Evolutionary conservation across 2,888 invertebrate species (phyloP), one percentile per base, ranked within the genome.

Genomic region (Tetrapedia diversipes): DNA sequence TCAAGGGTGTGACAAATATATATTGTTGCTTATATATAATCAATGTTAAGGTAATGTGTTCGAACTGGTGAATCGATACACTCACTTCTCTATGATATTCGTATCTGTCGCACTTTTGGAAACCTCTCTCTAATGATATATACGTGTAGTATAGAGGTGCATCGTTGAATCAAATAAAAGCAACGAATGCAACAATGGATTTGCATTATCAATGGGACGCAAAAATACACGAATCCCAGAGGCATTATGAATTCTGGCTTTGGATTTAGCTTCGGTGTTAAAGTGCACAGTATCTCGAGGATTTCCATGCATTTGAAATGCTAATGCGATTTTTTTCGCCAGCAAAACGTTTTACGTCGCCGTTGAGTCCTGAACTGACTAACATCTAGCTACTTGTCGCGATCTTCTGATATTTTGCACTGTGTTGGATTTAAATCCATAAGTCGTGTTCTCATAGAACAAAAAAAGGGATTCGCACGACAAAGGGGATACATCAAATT

Each of bases 251-350:
- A 47, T 59, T 53, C n/a, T 47, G 14, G n/a, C 4, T 37, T 14
- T 14, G 22, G 27, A 4, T 22, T 41, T n/a, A 43, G 24, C 56
- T 59, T 59, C 11, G 8, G 66, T 34, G 41, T 53, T 57, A 66
- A 53, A 59, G 29, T 41, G 16, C 19, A 27, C 32, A 47, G 22
- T 49, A 3, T 22, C 7, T 11, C 22, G 29, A 16, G 24, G 27
- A 59, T 60, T 49, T 61, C 41, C 56, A 34, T 69, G 47, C 22
- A 69, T 73, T 73, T 73, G 49, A 69, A 69, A 69, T 63, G 39
- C 41, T 56, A 57, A 73, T 63, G 34, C 27, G 22, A 49, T 49
- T 49, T 73, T 37, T 39, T 45, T 49, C 37, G 19, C 66, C 4
- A 24, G 10, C 32, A 41, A 70, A 70, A 41, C 24, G 32, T 4